These are phyloP conservation scores for Leucophenga varia DNA, from an alignment of 1,140 invertebrate genomes.

Conservation along the genomic window DNA sequence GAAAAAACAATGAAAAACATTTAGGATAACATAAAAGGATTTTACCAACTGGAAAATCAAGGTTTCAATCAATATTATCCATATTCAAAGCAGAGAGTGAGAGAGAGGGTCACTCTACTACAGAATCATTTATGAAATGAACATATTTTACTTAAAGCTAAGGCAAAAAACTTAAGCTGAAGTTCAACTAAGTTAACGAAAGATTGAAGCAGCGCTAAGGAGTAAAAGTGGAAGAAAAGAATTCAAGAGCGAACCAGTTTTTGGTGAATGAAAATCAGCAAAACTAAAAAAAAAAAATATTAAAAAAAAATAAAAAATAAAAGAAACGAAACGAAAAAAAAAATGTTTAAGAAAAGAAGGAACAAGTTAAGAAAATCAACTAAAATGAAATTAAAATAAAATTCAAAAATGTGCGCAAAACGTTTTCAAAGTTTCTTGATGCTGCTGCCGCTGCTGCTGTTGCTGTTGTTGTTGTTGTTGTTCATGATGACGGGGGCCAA, in stretches of 20 bases:
- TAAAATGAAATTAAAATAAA: conserved; percentile 55
- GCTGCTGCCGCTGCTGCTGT: no score
- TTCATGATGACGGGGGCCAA: conserved; percentile 27
- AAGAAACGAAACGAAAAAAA: conserved; percentile 2
- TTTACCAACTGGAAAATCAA: background rate
- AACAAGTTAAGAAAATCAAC: conserved; percentile 23
- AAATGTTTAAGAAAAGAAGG: conserved; percentile 27
- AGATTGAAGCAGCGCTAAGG: no score
- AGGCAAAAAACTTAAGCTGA: no score
- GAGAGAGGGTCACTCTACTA: no score
- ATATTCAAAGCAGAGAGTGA: no score
- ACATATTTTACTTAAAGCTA: no score
- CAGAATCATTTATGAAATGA: no score
- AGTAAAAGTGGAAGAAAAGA: conserved; percentile 12
- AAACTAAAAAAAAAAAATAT: conserved; percentile 22
- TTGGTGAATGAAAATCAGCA: conserved; percentile 54
- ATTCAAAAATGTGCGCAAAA: conserved; percentile 48
- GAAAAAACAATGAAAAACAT: conserved; percentile 1
- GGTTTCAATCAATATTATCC: no score
- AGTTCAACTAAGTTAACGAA: no score
- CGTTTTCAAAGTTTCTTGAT: no score
- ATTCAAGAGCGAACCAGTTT: conserved; percentile 49
- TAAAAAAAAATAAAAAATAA: conserved; percentile 8
- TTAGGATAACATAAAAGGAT: no score
- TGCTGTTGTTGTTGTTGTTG: no score